Evolutionary conservation across 2,888 invertebrate genomes (phyloP), one percentile per base, ranked within the genome.

Genomic region (Drosophila mimetica): DNA sequence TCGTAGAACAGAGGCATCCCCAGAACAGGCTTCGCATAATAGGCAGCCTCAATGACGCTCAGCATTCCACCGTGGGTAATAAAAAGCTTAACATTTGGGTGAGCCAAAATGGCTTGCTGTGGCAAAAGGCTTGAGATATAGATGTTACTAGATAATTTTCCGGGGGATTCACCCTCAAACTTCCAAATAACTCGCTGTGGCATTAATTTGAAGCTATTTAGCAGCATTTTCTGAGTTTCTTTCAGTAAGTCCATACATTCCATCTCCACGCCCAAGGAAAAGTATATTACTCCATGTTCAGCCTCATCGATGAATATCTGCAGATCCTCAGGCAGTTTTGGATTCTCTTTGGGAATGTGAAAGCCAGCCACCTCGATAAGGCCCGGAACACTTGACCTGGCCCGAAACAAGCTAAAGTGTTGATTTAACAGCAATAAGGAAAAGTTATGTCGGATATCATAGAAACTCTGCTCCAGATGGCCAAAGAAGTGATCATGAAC

Each of bases 1-100:
- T 93, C 93, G 4, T 88, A 92, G 54, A 92, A 92, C 2, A 93
- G 72, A 0, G 93, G 93, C 52, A 93, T 88, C 0, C 92, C 92
- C 20, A 93, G 72, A 2, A 93, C 79, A 0, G 93, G 93, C 22
- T 91, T 91, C 2, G 91, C 93, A 75, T 91, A 90, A 58, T 91
- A 90, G 3, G 91, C 79, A 0, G 92, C 89, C 75, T 93, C 93
- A 0, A 90, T 91, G 1, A 91, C 89, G 65, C 93, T 92, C 8
- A 93, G 71, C 1, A 92, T 75, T 2, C 93, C 93, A 4, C 92
- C 92, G 48, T 93, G 92, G 1, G 90, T 91, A 25, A 93, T 92
- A 37, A 92, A 92, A 0, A 92, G 61, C 61, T 90, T 91, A 0
- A 92, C 86, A 74, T 93, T 92, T 5, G 92, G 91, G 86, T 93